These are phyloP conservation scores for Antigone vipio DNA, from an alignment of 2,113 vertebrate genomes.

Conservation along the genomic window DNA sequence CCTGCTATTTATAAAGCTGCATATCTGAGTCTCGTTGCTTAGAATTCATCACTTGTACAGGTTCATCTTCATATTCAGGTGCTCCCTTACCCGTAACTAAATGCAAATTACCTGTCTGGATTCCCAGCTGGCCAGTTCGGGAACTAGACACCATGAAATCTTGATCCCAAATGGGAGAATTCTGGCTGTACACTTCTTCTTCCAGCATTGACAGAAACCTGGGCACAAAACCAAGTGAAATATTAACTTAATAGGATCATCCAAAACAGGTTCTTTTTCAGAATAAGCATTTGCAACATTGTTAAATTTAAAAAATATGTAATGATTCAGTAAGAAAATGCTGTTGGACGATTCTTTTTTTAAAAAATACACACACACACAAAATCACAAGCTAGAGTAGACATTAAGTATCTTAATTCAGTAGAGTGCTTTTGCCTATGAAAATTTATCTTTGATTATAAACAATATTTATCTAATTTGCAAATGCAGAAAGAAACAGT, in stretches of 20 bases:
- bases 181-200: slow-evolving; percentile 97
- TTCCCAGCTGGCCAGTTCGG: slow-evolving; percentile 83
- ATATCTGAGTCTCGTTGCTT: neutral
- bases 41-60: neutral
- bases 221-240: slow-evolving; percentile 23
- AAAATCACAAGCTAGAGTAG: neutral
- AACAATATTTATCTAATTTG: neutral
- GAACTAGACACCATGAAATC: slow-evolving; percentile 86
- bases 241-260: neutral
- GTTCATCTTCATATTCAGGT: neutral
- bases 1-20: neutral
- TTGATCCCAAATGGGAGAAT: slow-evolving; percentile 96
- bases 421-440: neutral
- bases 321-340: neutral
- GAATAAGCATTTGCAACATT: neutral
- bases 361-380: neutral
- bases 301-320: neutral
- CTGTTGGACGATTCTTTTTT: neutral
- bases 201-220: slow-evolving; percentile 99
- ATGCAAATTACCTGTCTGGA: slow-evolving; percentile 80
- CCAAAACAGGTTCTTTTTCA: neutral
- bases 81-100: neutral
- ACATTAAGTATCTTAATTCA: neutral
- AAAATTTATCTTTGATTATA: neutral
- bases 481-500: neutral